Percentiles rank a stretch among this genome's conserved stretches.
Conservation (phyloP, 2,113 vertebrate species). For the Melanostigma gelatinosum region DNA sequence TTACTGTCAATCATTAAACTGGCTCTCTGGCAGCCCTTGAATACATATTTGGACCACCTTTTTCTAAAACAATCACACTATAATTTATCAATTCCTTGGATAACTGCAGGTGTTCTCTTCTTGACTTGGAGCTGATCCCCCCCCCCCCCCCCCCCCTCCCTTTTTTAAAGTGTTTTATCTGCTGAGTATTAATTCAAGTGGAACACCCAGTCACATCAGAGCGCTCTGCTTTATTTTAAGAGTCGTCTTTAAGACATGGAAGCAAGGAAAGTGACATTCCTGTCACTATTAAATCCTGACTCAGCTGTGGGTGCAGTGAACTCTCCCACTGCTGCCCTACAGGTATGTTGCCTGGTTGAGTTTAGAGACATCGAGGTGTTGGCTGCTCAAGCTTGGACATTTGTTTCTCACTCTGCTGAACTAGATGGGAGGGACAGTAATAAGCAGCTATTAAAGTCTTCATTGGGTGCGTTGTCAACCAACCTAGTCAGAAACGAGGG, state of each 20-base stretch:
- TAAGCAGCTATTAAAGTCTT: slow-evolving; percentile 29
- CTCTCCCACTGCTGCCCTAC: slow-evolving; percentile 28
- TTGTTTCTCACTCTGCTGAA: slow-evolving; percentile 2
- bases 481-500: slow-evolving; percentile 32
- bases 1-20: slow-evolving; percentile 76
- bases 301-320: slow-evolving; percentile 67
- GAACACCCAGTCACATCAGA: slow-evolving; percentile 24
- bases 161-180: neutral
- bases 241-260: slow-evolving; percentile 18
- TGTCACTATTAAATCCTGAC: slow-evolving; percentile 60
- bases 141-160: no score
- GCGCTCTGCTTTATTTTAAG: slow-evolving; percentile 14
- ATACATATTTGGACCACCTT: slow-evolving; percentile 32
- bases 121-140: neutral
- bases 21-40: slow-evolving; percentile 44
- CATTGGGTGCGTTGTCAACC: slow-evolving; percentile 24
- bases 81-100: slow-evolving; percentile 1
- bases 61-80: neutral
- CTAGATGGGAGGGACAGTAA: slow-evolving; percentile 53
- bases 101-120: slow-evolving; percentile 19
- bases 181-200: slow-evolving; percentile 4
- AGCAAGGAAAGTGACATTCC: slow-evolving; percentile 81
- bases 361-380: slow-evolving; percentile 53
- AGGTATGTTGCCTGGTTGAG: slow-evolving; percentile 42
- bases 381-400: slow-evolving; percentile 27